Base-by-base conservation (phyloP, 1,140 invertebrate species). In the Bombus sibiricus region DNA sequence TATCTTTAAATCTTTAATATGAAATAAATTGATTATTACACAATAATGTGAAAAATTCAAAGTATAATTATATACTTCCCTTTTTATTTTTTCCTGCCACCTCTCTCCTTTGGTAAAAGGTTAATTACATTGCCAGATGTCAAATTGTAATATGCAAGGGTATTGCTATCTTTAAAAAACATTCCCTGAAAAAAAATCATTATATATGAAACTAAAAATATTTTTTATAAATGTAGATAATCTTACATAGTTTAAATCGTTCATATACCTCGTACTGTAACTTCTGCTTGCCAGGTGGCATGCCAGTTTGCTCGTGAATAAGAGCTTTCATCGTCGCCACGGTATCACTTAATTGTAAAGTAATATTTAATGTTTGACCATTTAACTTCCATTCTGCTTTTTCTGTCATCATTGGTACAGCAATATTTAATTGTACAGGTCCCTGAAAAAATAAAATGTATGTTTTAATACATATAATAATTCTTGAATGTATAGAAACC, bases 211-310 rank as follows among this genome's bases (percentile, higher is more conserved):
- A 41, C 3, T 12, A 34, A 6, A 43, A 71, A 15, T 34, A 69
- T 34, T 22, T 53, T 53, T 22, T 68, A 37, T 18, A 34, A 68
- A 25, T 32, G 6, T 66, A 32, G 13, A 32, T 66, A 32, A 32
- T 66, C 62, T 22, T 25, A 68, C 37, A 25, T 9, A 37, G 34
- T 4, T 37, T 75, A 28, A 47, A 12, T 66, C 32, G 25, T 79
- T 66, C 28, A 59, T 85, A 43, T 95, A 98, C 98, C 95, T 99
- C 98, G 93, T 97, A 97, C 88, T 98, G 97, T 25, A 99, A 95
- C 95, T 99, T 99, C 95, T 99, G 99, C 95, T 99, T 99, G 78
- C 98, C 98, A 72, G 98, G 98, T n/a, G 99, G 98, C 97, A 99
- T 98, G 66, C 97, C 98, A 79, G 98, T 97, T 90, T 97, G 96